Evolutionary conservation across 23 tunicate species (phyloP), one percentile per base, ranked within the genome.

Genomic region (Pegea sp.): DNA sequence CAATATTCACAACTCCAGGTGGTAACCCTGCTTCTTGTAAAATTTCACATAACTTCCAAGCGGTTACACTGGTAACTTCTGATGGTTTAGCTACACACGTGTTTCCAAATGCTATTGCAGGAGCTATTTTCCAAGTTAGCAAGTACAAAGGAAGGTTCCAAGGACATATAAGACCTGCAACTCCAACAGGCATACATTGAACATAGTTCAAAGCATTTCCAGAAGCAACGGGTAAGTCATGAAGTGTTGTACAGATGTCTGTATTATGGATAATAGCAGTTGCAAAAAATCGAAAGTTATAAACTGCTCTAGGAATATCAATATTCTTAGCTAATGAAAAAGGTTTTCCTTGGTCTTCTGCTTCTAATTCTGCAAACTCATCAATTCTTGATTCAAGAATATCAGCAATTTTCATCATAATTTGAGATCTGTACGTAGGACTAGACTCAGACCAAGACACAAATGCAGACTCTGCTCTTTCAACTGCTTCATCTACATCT

Each of bases 51-150:
- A 86, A 53, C 46, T 53, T 57, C 33, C 42, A 62, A 22, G 96
- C 96, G 42, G 76, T 74, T 22, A 63, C 59, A 50, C 84, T 72
- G 4, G 96, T 86, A 42, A 86, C 19, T 64, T 73, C 84, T 27
- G 96, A 73, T 44, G 96, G 96, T 50, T 86, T 86, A 19, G 81
- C 76, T 23, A 86, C 96, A 48, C 96, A 86, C 3, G 96, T 86
- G 52, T 86, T 86, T n/a, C 96, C 96, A 53, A 74, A 86, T 3
- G 96, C 96, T 46, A 86, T 73, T 1, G 96, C 96, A 24, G 96
- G 96, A 6, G 71, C 76, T 8, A 86, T 77, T 51, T 86, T 86
- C 96, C 96, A 86, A 31, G 96, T 61, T 22, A 86, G 59, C 1
- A 86, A 59, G 52, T 86, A 86, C 0, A 86, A 43, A n/a, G 96